Evolutionary conservation across 1,140 invertebrate genomes (phyloP).

Genomic region (Bombus ignitus): DNA sequence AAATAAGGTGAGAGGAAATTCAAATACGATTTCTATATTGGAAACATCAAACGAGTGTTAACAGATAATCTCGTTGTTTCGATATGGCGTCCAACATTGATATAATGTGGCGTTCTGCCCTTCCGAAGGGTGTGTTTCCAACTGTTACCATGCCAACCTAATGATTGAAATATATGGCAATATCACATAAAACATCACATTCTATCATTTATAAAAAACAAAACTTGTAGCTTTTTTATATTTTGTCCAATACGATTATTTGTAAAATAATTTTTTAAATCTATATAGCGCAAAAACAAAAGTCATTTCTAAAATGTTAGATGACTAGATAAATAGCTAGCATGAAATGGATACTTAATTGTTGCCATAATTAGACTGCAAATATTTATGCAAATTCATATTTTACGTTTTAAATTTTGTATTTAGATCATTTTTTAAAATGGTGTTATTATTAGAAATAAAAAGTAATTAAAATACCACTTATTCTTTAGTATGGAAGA

Average conservation of each 20-base stretch:
- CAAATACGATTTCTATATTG: background rate
- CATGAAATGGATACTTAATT: background rate
- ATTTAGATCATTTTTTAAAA: no score
- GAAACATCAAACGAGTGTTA: background rate
- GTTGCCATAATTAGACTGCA: background rate
- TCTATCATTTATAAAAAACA: background rate
- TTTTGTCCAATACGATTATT: background rate
- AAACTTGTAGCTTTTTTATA: background rate
- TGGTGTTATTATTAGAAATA: no score
- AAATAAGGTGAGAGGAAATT: background rate
- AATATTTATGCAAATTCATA: background rate
- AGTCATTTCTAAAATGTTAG: background rate
- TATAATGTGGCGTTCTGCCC: background rate
- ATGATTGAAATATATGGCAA: slow-evolving; percentile 2
- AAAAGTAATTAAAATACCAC: no score
- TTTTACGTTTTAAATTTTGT: no score
- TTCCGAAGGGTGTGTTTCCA: background rate
- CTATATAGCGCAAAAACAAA: background rate
- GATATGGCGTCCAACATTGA: slow-evolving; percentile 28
- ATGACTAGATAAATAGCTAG: no score
- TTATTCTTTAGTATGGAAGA: no score
- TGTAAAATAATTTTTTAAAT: background rate
- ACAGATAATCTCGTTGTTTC: background rate
- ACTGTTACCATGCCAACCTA: slow-evolving; percentile 30
- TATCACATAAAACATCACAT: background rate